Evolutionary conservation across 1,140 invertebrate species (phyloP), one percentile per base, ranked within the genome.

Genomic region (Drosophila pruinosa): DNA sequence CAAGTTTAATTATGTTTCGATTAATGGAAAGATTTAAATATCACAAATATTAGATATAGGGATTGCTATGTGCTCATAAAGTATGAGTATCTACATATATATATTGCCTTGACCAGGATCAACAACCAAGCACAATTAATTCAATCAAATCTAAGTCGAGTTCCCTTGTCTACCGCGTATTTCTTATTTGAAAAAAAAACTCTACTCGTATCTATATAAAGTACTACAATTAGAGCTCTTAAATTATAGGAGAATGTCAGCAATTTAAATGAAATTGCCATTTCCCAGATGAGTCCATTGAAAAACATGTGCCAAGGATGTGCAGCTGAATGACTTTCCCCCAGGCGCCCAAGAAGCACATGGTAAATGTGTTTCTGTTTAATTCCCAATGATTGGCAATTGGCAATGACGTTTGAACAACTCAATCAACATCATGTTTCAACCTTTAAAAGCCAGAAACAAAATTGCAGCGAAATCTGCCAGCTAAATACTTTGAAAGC

Each of bases 391-490:
- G 41, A 65, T 71, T 71, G 68, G 68, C 61, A 71, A 57, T 71
- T 65, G 61, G 45, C 61, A 39, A 24, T 36, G 62, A 47, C 57
- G 31, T 43, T 65, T 61, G 34, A 64, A 71, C 68, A 71, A 56
- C 68, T 71, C 68, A 71, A 71, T 71, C 68, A 71, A 64, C 68
- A 64, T 50, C 68, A 56, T 65, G 52, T 71, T 57, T 48, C 52
- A 57, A 71, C 70, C 78, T 75, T 81, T 78, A 74, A 82, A 78
- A 68, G 75, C 54, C 57, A 65, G 67, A 78, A 70, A 74, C 76
- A 61, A 83, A 78, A 86, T 80, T 86, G 76, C 76, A 80, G 80
- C 80, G 80, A 83, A 83, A 83, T 83, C 76, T 83, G 57, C 71
- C 61, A 56, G 57, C 52, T 57, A 71, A 71, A 71, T 57, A 57